phyloP scores from a whole-genome alignment of 2,888 invertebrate species.

The Hylaea fasciaria region DNA sequence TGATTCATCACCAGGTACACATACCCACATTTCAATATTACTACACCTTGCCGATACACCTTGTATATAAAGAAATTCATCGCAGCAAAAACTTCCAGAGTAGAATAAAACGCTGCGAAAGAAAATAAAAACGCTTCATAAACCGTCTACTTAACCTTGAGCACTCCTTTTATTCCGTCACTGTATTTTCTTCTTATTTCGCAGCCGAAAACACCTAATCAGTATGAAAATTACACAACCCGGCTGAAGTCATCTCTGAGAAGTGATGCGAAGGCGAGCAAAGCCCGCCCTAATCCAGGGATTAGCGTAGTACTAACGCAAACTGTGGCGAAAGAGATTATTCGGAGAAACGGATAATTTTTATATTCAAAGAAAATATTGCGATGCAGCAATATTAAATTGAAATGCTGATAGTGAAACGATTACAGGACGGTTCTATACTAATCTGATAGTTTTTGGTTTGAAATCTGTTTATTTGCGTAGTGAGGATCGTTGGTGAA shows the following conservation, averaged over 20 bases:
- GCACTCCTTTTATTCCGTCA: conserved; percentile 21
- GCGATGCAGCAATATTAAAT: not conserved
- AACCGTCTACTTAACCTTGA: conserved; percentile 22
- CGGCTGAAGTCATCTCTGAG: conserved; percentile 43
- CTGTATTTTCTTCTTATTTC: conserved; percentile 18
- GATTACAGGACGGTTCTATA: no score
- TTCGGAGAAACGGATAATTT: conserved; percentile 29
- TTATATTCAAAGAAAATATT: conserved; percentile 16
- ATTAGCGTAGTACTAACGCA: conserved; percentile 40
- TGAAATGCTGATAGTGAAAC: no score
- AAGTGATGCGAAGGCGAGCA: conserved; percentile 41
- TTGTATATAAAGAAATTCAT: conserved; percentile 6
- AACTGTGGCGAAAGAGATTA: conserved; percentile 29
- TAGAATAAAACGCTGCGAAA: conserved; percentile 17
- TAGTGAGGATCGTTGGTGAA: no score
- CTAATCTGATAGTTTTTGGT: no score
- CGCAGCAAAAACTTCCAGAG: conserved; percentile 5
- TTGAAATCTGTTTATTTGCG: no score
- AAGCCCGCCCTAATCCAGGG: conserved; percentile 43
- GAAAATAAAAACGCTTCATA: conserved; percentile 21
- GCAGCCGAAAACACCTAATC: conserved; percentile 19
- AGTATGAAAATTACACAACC: conserved; percentile 41
- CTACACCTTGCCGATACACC: no score
- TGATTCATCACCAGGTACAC: no score
- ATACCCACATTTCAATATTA: no score